Percentiles rank a stretch among this genome's conserved stretches.
These are phyloP conservation scores for Galerucella calmariensis DNA, from an alignment of 2,888 invertebrate species.

Conservation along the genomic window DNA sequence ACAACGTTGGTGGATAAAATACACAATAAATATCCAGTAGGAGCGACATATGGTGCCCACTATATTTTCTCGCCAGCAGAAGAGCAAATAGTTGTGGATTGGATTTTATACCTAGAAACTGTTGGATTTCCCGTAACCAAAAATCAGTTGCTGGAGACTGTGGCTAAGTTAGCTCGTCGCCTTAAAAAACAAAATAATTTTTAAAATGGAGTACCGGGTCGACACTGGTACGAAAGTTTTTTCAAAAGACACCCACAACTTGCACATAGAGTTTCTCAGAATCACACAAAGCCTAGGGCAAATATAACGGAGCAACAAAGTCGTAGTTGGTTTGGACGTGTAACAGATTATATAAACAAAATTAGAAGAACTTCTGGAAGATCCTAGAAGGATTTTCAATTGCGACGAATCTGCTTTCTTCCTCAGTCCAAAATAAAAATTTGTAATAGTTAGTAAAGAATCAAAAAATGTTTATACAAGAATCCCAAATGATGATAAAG, in stretches of 20 bases:
- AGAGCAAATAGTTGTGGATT: neutral
- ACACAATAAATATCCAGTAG: no score
- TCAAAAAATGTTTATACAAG: neutral
- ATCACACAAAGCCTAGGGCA: neutral
- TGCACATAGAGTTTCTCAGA: neutral
- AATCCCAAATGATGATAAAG: constrained; percentile 2
- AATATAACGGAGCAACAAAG: neutral
- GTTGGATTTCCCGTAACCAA: neutral
- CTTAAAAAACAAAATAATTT: neutral
- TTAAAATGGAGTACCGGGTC: neutral
- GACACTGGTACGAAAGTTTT: constrained; percentile 4
- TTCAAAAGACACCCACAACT: neutral
- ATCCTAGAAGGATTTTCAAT: constrained; percentile 11
- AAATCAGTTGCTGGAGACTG: neutral
- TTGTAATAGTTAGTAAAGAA: neutral
- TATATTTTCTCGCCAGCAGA: neutral
- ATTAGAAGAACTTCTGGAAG: neutral
- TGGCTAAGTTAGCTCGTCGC: neutral
- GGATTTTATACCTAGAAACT: neutral
- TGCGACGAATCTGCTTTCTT: neutral
- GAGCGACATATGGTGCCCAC: neutral
- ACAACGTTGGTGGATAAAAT: no score
- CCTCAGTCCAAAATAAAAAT: constrained; percentile 5
- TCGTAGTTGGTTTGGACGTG: neutral
- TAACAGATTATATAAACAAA: neutral